Conservation (phyloP, 2,113 vertebrate genomes). For the Trematocara unimaculatum region DNA sequence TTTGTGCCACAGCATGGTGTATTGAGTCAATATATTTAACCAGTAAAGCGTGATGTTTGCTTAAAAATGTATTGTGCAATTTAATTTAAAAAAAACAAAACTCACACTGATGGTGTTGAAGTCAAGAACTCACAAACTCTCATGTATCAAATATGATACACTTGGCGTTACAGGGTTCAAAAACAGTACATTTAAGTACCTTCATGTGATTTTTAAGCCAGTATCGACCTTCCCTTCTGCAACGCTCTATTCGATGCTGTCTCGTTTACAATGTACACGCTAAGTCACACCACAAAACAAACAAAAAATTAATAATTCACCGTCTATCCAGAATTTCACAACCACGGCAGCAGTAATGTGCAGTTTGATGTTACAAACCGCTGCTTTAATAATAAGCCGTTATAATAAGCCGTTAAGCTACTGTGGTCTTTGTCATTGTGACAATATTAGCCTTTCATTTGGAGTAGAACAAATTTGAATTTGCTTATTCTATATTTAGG, state of each 20-base stretch:
- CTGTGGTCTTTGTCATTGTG: neutral
- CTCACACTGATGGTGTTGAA: neutral
- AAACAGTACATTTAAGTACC: neutral
- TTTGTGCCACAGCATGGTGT: neutral
- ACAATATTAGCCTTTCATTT: neutral
- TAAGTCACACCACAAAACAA: neutral
- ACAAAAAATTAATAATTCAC: neutral
- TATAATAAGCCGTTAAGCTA: neutral
- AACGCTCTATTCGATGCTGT: no score
- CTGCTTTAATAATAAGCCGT: neutral
- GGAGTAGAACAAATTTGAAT: neutral
- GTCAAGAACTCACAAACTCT: neutral
- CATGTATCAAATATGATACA: neutral
- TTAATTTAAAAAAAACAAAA: fast-evolving
- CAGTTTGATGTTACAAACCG: neutral
- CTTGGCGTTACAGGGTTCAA: neutral
- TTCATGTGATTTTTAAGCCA: neutral
- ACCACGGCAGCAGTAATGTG: neutral
- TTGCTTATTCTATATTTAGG: neutral
- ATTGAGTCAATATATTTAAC: neutral
- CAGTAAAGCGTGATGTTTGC: neutral
- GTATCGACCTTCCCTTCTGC: neutral
- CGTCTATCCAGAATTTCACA: neutral
- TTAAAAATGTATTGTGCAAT: neutral
- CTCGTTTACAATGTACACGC: no score